A percentile compares a stretch with the other conserved stretches of the same genome.
These are phyloP conservation scores for Andrena marginata DNA, from an alignment of 2,888 invertebrate genomes.

Conservation along the genomic window DNA sequence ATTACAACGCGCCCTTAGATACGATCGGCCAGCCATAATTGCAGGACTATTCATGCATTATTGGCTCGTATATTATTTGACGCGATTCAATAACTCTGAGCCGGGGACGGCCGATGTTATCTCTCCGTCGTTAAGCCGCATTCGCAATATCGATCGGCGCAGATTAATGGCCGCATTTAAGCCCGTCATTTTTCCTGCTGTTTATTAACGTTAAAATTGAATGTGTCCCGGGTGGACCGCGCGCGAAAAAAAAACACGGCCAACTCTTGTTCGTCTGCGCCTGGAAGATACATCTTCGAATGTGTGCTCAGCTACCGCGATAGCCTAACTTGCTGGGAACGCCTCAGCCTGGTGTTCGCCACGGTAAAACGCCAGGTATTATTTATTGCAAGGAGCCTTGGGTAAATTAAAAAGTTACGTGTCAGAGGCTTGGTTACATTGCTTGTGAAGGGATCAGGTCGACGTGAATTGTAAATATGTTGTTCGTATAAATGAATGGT, in stretches of 20 bases:
- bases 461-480: too few species aligned
- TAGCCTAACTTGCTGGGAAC: constrained; percentile 64
- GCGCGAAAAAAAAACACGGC: constrained; percentile 57
- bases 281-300: constrained; percentile 62
- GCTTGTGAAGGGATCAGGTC: too few species aligned
- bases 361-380: constrained; percentile 38
- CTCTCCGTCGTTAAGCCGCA: constrained; percentile 79
- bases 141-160: constrained; percentile 80
- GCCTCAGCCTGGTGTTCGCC: constrained; percentile 41
- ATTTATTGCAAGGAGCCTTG: constrained; percentile 61
- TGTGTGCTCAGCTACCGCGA: constrained; percentile 55
- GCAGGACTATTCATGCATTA: constrained; percentile 82
- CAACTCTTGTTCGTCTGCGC: constrained; percentile 5
- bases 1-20: constrained; percentile 76
- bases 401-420: constrained; percentile 60
- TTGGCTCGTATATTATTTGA: constrained; percentile 83
- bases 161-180: constrained; percentile 80
- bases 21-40: constrained; percentile 78
- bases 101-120: constrained; percentile 75
- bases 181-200: constrained; percentile 74
- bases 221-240: constrained; percentile 66
- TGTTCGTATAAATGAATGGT: too few species aligned
- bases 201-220: constrained; percentile 82
- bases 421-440: constrained; percentile 12
- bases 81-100: constrained; percentile 81